Conservation (phyloP, 2,113 vertebrate genomes). For the Oncorhynchus tshawytscha region DNA sequence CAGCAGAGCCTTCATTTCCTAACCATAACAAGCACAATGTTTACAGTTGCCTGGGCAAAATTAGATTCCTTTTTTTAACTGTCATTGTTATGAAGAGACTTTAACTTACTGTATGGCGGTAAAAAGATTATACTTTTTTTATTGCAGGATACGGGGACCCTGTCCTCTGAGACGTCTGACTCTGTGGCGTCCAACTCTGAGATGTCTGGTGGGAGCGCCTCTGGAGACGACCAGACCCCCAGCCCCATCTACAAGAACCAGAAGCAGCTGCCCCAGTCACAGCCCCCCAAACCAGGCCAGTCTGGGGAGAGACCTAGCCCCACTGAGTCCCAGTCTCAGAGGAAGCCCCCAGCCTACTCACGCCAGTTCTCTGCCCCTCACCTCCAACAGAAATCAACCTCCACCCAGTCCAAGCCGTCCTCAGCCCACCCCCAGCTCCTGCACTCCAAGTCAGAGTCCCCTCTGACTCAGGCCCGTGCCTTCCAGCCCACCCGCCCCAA, state of each 20-base stretch:
- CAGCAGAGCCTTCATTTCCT: not conserved
- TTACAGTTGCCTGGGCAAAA: not conserved
- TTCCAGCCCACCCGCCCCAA: conserved; percentile 53
- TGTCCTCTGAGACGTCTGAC: conserved; percentile 57
- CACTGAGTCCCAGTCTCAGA: conserved; percentile 25
- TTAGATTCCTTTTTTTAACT: not conserved
- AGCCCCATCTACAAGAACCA: conserved; percentile 50
- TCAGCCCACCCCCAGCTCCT: conserved; percentile 36
- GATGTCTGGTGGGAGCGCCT: conserved; percentile 58
- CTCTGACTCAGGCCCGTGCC: conserved; percentile 42
- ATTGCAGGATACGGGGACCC: conserved; percentile 48
- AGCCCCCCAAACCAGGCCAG: not conserved
- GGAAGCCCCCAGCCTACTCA: conserved; percentile 56
- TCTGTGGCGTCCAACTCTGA: conserved; percentile 46
- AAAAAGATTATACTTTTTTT: not conserved
- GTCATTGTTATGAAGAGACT: too few relatives aligned
- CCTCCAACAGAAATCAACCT: conserved; percentile 43
- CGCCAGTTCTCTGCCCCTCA: conserved; percentile 62
- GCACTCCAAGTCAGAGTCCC: conserved; percentile 59
- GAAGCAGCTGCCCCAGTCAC: not conserved
- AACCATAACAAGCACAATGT: not conserved
- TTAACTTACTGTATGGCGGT: too few relatives aligned
- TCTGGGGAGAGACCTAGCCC: conserved; percentile 12
- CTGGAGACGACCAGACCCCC: conserved; percentile 47
- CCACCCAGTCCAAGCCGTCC: conserved; percentile 13